Percentiles rank a stretch among this genome's conserved stretches.
Evolutionary conservation across 2,797 vertebrate species (phyloP).

Genomic region (Schizopygopsis pylzovi): DNA sequence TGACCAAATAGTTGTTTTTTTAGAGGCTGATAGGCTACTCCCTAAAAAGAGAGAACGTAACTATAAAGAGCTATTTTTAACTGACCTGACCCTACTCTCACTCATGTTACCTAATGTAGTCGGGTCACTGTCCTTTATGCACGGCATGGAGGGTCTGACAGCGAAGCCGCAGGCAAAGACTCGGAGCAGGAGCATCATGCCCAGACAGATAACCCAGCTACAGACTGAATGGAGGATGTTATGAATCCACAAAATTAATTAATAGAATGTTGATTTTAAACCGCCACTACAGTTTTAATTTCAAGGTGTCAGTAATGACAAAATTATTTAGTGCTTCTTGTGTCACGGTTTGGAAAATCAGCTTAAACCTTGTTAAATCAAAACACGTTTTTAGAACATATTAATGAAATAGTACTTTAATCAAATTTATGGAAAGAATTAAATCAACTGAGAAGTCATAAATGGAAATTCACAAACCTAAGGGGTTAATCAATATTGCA

Average conservation of each 20-base stretch:
- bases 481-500: neutral
- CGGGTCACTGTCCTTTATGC: neutral
- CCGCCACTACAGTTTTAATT: no score
- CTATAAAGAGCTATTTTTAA: conserved; percentile 20
- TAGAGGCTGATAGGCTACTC: neutral
- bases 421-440: neutral
- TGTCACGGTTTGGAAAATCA: neutral
- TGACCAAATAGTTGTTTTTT: neutral
- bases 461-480: neutral
- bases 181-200: conserved; percentile 16
- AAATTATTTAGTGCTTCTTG: neutral
- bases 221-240: neutral
- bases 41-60: neutral
- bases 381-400: neutral
- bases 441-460: neutral
- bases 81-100: neutral
- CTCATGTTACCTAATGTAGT: conserved; percentile 1
- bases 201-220: conserved; percentile 7
- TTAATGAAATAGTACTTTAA: neutral
- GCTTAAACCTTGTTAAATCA: neutral
- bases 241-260: neutral
- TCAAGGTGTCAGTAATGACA: neutral
- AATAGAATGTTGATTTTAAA: no score
- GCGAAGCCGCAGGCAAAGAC: conserved; percentile 23
- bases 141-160: conserved; percentile 31